Evolutionary conservation across 2,113 vertebrate genomes (phyloP), one percentile per base, ranked within the genome.

Genomic region (Cyphomyrus plagiostoma): DNA sequence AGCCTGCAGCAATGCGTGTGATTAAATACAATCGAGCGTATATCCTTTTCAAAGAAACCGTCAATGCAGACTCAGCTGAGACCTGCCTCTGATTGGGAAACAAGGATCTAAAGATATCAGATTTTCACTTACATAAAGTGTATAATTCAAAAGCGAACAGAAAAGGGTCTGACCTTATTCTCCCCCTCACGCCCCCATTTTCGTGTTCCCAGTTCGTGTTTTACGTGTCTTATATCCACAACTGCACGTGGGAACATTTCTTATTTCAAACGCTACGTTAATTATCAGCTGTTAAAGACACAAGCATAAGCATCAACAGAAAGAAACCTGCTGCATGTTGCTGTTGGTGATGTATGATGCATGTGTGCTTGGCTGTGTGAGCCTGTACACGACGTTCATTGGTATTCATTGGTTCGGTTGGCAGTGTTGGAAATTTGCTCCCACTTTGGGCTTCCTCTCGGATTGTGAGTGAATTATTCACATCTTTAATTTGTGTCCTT

Each of bases 401-500:
- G n/a, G 19, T 88, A 62, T 88, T 62, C 87, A 88, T 88, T 58
- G 39, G 7, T 42, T 88, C 5, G 39, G 53, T 66, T 66, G 30
- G 15, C 30, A 30, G 48, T 87, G 19, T 87, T 87, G 46, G 53
- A 66, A 88, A 62, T 66, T 21, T 66, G 39, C 26, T 87, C 50
- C 86, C 49, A 3, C 50, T 26, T 53, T 39, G 35, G n/a, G 15
- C 30, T 56, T 87, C 30, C n/a, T 87, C 86, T 30, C 1, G 4
- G n/a, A 87, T 21, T 17, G 52, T 87, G 45, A 86, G 86, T 88
- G 53, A 88, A 66, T 88, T 62, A 88, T 88, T 88, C 87, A 66
- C 87, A n/a, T 88, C 30, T 46, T 88, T 88, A 88, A 88, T 88
- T 62, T 62, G 86, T 9, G n/a, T 87, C 48, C 49, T 88, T 88